Percentiles rank a stretch among this genome's conserved stretches.
Evolutionary conservation across 1,140 invertebrate species (phyloP).

Genomic region (Trichonephila clavata): DNA sequence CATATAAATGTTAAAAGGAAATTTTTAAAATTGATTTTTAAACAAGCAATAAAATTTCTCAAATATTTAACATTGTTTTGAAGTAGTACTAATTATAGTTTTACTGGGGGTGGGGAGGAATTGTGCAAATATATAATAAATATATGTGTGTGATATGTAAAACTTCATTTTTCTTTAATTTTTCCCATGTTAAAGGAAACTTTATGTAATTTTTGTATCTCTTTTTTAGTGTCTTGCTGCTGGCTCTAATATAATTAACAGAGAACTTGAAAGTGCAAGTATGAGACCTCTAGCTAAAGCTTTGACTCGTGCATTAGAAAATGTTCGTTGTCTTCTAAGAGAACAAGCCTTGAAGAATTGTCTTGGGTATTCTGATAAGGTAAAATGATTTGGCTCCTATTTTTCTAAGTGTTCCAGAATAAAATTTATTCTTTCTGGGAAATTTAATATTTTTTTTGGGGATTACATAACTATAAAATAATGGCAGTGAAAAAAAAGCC

Average conservation of each 20-base stretch:
- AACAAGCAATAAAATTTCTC: too few species aligned
- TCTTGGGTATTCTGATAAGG: conserved; percentile 86
- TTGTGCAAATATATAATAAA: too few species aligned
- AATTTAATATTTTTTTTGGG: neutral
- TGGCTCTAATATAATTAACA: conserved; percentile 96
- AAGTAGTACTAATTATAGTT: too few species aligned
- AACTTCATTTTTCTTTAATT: too few species aligned
- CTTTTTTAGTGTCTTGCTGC: conserved; percentile 87
- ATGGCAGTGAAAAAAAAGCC: too few species aligned
- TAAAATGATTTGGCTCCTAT: conserved; percentile 82
- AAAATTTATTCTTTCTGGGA: too few species aligned
- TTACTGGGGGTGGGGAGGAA: too few species aligned
- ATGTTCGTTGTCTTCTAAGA: conserved; percentile 92
- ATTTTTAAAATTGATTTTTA: too few species aligned
- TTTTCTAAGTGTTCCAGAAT: neutral
- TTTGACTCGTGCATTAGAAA: conserved; percentile 96
- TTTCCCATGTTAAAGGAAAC: neutral
- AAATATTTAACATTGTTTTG: too few species aligned
- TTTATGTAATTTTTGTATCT: conserved; percentile 65
- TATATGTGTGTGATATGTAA: too few species aligned
- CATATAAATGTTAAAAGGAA: too few species aligned
- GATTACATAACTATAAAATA: neutral
- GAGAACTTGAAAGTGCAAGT: conserved; percentile 94
- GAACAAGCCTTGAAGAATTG: conserved; percentile 87
- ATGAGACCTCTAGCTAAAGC: conserved; percentile 98